These are phyloP conservation scores for Aricia artaxerxes DNA, from an alignment of 2,888 invertebrate species.

Conservation along the genomic window DNA sequence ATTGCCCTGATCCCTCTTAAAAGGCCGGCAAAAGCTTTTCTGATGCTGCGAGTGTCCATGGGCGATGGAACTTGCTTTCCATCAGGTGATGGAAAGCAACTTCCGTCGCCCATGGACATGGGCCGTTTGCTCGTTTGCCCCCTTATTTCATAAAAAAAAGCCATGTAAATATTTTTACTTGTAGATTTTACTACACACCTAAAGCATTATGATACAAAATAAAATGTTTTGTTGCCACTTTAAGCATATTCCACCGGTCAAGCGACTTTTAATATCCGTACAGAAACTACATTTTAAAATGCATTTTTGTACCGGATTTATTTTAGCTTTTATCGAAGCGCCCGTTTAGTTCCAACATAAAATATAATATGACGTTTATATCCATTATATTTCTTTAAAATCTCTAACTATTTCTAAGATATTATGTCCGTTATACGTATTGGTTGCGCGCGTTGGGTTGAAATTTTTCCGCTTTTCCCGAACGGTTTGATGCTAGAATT, in stretches of 20 bases:
- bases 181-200: neutral
- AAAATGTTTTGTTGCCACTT: neutral
- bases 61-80: too few species aligned
- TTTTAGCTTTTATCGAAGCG: conserved; percentile 24
- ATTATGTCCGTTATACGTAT: neutral
- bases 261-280: conserved; percentile 18
- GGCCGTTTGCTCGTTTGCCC: too few species aligned
- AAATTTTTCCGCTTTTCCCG: neutral
- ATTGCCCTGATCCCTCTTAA: too few species aligned
- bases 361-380: conserved; percentile 32
- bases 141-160: too few species aligned
- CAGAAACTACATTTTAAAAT: conserved; percentile 19
- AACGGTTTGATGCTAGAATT: neutral
- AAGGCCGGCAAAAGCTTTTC: too few species aligned
- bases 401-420: conserved; percentile 14
- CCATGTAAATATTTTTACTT: too few species aligned
- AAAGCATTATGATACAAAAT: neutral
- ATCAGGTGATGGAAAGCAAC: too few species aligned
- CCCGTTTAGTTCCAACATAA: conserved; percentile 24
- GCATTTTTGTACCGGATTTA: conserved; percentile 7
- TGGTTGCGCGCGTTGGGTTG: neutral
- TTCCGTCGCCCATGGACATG: too few species aligned
- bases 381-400: conserved; percentile 10
- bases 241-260: neutral
- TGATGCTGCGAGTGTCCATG: too few species aligned